These are phyloP conservation scores for Calliopsis andreniformis DNA, from an alignment of 1,140 invertebrate genomes.

Conservation along the genomic window DNA sequence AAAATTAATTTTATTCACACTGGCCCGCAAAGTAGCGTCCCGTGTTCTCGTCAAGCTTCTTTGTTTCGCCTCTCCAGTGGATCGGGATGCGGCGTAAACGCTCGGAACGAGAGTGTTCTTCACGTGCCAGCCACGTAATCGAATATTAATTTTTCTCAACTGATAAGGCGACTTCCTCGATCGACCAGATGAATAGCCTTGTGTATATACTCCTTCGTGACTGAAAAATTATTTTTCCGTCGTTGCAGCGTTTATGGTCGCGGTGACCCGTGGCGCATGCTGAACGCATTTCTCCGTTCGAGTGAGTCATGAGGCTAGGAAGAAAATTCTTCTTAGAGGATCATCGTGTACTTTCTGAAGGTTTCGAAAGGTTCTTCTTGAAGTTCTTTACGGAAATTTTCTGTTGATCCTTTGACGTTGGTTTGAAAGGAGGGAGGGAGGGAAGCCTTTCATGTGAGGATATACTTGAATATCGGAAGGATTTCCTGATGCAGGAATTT, in stretches of 20 bases:
- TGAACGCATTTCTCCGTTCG: neutral
- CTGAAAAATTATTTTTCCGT: constrained; percentile 34
- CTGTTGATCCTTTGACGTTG: too few relatives aligned
- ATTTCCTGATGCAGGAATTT: too few relatives aligned
- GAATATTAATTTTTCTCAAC: constrained; percentile 55
- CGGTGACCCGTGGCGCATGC: constrained; percentile 15
- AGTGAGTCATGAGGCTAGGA: neutral
- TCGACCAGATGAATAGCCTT: constrained; percentile 52
- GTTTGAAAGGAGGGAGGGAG: too few relatives aligned
- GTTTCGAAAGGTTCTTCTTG: too few relatives aligned
- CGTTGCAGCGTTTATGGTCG: constrained; percentile 1
- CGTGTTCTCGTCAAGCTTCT: constrained; percentile 43
- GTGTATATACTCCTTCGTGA: neutral
- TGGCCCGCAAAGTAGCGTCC: constrained; percentile 58
- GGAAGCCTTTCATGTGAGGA: too few relatives aligned
- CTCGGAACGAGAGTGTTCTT: constrained; percentile 1
- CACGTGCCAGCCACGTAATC: constrained; percentile 26
- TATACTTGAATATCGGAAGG: too few relatives aligned
- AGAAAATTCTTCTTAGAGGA: neutral
- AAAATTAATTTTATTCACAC: constrained; percentile 69
- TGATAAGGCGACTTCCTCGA: constrained; percentile 41
- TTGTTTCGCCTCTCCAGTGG: neutral
- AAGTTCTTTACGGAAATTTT: neutral
- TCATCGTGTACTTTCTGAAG: neutral
- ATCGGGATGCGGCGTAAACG: neutral